These are phyloP conservation scores for Fragum whitleyi DNA, from an alignment of 2,888 invertebrate genomes.

Conservation along the genomic window DNA sequence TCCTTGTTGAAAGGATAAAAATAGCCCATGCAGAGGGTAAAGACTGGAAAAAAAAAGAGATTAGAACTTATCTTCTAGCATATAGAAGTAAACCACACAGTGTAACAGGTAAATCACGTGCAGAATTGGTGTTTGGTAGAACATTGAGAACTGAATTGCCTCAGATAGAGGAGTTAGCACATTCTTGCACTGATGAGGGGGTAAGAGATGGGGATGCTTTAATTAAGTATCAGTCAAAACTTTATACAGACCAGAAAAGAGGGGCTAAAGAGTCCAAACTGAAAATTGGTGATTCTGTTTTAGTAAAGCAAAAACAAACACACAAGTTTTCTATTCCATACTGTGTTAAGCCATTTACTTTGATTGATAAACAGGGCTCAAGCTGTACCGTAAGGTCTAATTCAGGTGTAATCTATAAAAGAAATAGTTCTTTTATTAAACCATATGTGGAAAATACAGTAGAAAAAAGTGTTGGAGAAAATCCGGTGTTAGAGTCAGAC, in stretches of 20 bases:
- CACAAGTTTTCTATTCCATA: background rate
- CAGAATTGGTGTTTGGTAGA: constrained; percentile 55
- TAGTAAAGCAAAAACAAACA: constrained; percentile 27
- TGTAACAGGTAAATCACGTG: constrained; percentile 48
- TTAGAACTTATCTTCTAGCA: constrained; percentile 49
- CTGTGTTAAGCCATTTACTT: background rate
- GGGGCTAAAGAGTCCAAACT: constrained; percentile 30
- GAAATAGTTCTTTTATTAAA: background rate
- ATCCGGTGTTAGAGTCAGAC: background rate
- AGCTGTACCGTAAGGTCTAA: background rate
- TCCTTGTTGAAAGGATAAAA: constrained; percentile 60
- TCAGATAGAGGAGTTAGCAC: constrained; percentile 26
- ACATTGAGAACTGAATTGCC: constrained; percentile 58
- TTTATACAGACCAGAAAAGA: constrained; percentile 37
- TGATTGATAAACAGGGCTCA: background rate
- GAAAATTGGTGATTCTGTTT: constrained; percentile 39
- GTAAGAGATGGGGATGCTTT: constrained; percentile 40
- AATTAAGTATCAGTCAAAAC: constrained; percentile 16
- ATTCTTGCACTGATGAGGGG: constrained; percentile 10
- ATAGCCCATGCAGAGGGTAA: constrained; percentile 53
- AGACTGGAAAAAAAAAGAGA: constrained; percentile 49
- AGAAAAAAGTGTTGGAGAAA: background rate
- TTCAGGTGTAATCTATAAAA: background rate
- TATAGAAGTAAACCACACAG: constrained; percentile 59
- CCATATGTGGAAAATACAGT: no score